phyloP scores from a whole-genome alignment of 2,113 vertebrate species.

The Pelecanoides urinatrix region DNA sequence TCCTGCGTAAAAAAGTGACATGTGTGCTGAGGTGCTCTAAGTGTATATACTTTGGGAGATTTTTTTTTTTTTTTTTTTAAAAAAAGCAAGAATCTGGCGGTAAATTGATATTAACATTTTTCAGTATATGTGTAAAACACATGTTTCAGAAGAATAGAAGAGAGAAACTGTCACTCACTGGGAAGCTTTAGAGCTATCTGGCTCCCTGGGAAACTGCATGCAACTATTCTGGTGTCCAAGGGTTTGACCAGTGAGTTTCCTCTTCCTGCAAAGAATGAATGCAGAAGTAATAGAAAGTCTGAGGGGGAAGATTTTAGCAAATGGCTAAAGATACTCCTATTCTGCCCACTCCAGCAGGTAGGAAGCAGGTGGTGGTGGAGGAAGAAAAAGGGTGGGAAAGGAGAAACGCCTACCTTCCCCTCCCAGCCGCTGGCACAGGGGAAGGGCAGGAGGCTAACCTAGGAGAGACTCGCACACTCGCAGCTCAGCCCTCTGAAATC shows the following conservation, averaged over 20 bases:
- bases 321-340: slow-evolving; percentile 45
- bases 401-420: neutral
- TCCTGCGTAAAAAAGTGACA: slow-evolving; percentile 40
- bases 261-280: slow-evolving; percentile 69
- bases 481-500: neutral
- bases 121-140: slow-evolving; percentile 67
- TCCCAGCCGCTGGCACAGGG: neutral
- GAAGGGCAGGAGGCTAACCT: neutral
- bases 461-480: neutral
- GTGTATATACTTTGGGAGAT: slow-evolving; percentile 26
- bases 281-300: slow-evolving; percentile 63
- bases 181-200: slow-evolving; percentile 68
- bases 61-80: neutral
- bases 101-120: slow-evolving; percentile 66
- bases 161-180: slow-evolving; percentile 70
- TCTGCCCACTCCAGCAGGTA: slow-evolving; percentile 46
- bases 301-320: slow-evolving; percentile 59
- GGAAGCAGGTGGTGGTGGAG: slow-evolving; percentile 21
- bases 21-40: slow-evolving; percentile 60
- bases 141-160: slow-evolving; percentile 67
- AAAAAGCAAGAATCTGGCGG: slow-evolving; percentile 38
- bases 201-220: slow-evolving; percentile 70
- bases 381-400: slow-evolving; percentile 10
- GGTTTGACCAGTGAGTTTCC: slow-evolving; percentile 69
- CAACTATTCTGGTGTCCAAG: slow-evolving; percentile 69